These are phyloP conservation scores for Leucosticte australis DNA, from an alignment of 2,113 vertebrate species.

Conservation along the genomic window DNA sequence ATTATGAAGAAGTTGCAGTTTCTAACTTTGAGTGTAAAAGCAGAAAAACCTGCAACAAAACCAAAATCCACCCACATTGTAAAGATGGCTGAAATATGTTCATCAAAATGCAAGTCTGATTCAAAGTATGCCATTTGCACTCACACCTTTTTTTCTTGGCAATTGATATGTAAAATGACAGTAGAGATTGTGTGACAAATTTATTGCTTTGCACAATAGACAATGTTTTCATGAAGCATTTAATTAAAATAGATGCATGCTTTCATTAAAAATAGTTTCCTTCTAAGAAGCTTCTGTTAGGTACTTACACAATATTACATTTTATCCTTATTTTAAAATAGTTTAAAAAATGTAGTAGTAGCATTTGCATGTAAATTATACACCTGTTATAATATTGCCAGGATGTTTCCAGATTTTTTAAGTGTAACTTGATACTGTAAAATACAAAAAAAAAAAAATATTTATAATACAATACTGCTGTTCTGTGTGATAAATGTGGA, in stretches of 20 bases:
- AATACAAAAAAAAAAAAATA: background rate
- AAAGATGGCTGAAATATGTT: background rate
- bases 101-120: background rate
- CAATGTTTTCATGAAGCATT: background rate
- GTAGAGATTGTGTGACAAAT: background rate
- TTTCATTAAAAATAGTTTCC: background rate
- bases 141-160: background rate
- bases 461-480: background rate
- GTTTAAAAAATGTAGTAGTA: background rate
- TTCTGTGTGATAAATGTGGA: background rate
- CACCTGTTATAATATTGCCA: background rate
- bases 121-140: background rate
- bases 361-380: background rate
- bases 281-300: background rate
- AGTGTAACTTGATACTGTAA: background rate
- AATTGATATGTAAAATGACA: background rate
- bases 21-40: background rate
- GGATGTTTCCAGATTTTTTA: background rate
- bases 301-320: background rate
- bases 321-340: background rate
- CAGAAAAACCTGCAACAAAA: background rate
- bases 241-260: background rate
- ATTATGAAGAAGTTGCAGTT: background rate
- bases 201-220: background rate
- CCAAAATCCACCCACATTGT: background rate